These are phyloP conservation scores for Peromyscus eremicus DNA, from an alignment of 2,797 vertebrate species.

Conservation along the genomic window DNA sequence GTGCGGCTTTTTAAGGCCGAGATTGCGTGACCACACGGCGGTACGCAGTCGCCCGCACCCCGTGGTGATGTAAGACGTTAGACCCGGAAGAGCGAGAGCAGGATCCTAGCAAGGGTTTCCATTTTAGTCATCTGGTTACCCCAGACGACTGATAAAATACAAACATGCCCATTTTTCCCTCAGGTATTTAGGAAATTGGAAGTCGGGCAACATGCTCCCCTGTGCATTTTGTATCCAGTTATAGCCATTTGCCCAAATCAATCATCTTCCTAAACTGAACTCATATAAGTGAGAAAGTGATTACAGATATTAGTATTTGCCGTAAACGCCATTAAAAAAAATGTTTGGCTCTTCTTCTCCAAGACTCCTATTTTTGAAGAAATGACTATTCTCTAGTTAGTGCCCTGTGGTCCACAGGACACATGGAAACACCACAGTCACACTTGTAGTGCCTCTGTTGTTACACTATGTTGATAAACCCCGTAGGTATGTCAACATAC, in stretches of 20 bases:
- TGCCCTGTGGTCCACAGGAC: not conserved
- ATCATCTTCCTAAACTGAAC: constrained; percentile 2
- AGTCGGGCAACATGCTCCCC: not conserved
- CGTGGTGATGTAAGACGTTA: too few species aligned
- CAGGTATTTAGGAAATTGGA: not conserved
- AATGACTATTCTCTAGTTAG: not conserved
- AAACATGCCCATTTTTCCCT: constrained; percentile 7
- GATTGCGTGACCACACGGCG: too few species aligned
- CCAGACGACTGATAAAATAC: constrained; percentile 30
- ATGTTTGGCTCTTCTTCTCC: not conserved
- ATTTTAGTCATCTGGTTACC: not conserved
- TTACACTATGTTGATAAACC: constrained; percentile 19
- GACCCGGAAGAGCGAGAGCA: too few species aligned
- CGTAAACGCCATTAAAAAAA: constrained; percentile 11
- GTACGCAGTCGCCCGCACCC: too few species aligned
- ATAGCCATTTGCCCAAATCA: not conserved
- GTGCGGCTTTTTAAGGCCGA: too few species aligned
- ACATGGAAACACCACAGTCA: not conserved
- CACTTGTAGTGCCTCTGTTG: not conserved
- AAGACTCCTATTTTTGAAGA: constrained; percentile 56
- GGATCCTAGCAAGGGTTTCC: not conserved
- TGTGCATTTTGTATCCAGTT: not conserved
- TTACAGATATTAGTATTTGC: not conserved
- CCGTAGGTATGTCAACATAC: not conserved
- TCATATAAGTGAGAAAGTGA: constrained; percentile 12